phyloP scores from a whole-genome alignment of 2,113 vertebrate genomes.

The Lepus americanus region DNA sequence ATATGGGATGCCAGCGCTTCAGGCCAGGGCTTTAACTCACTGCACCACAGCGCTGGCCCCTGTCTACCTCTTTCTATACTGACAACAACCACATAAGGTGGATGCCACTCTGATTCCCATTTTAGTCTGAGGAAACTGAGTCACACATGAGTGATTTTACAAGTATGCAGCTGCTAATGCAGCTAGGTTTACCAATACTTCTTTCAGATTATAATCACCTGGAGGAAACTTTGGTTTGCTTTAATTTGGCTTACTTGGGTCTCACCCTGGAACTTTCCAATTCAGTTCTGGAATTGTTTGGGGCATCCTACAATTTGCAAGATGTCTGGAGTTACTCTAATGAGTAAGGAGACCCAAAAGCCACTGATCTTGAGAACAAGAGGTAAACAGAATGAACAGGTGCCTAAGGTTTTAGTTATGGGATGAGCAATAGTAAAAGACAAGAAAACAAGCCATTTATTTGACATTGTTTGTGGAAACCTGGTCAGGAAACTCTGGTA shows the following conservation, averaged over 20 bases:
- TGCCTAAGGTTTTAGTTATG: background rate
- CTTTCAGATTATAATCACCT: background rate
- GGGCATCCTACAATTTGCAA: background rate
- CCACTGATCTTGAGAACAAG: slow-evolving; percentile 4
- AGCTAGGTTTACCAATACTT: background rate
- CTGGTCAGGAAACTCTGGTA: background rate
- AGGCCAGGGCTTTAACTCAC: no score
- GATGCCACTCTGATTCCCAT: background rate
- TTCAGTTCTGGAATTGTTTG: background rate
- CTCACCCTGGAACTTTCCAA: background rate
- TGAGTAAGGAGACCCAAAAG: background rate
- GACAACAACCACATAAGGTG: background rate
- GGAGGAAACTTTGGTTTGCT: background rate
- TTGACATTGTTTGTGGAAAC: background rate
- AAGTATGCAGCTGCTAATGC: background rate
- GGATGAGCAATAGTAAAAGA: background rate
- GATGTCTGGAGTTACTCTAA: background rate
- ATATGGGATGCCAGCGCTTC: no score
- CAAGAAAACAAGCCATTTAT: background rate
- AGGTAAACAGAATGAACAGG: background rate
- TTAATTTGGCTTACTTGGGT: background rate
- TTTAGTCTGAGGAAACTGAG: background rate
- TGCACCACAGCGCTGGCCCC: no score
- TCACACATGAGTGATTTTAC: background rate
- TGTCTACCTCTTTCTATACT: background rate